phyloP scores from a whole-genome alignment of 2,888 invertebrate species.

The Eutolmus rufibarbis region DNA sequence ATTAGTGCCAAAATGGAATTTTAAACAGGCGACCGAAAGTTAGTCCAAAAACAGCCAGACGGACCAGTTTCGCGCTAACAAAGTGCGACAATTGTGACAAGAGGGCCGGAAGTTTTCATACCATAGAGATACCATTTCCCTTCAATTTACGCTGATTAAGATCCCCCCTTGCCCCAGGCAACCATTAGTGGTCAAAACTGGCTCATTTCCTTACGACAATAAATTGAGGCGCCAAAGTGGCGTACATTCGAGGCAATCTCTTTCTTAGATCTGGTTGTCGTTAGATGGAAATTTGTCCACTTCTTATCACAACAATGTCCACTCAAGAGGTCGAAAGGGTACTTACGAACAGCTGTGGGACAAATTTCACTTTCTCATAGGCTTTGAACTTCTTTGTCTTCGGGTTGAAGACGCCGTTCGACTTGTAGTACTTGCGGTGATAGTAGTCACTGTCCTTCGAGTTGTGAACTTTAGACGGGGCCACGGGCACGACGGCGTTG shows the following conservation, averaged over 20 bases:
- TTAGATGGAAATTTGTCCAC: not conserved
- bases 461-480: slow-evolving; percentile 46
- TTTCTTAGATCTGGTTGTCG: not conserved
- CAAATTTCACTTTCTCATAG: slow-evolving; percentile 59
- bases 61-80: not conserved
- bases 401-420: slow-evolving; percentile 61
- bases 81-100: not conserved
- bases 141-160: not conserved
- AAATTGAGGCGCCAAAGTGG: not conserved
- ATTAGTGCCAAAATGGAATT: not conserved
- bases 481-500: slow-evolving; percentile 55
- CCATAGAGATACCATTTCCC: not conserved
- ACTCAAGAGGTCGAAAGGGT: not conserved
- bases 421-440: slow-evolving; percentile 53
- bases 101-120: not conserved
- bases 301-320: not conserved
- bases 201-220: not conserved
- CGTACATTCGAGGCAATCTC: not conserved
- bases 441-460: slow-evolving; percentile 48
- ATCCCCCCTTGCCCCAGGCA: not conserved
- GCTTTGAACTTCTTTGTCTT: slow-evolving; percentile 62
- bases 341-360: slow-evolving; percentile 60
- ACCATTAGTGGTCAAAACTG: not conserved
- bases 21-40: not conserved
- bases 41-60: not conserved